phyloP scores from a whole-genome alignment of 2,888 invertebrate species.

The Drosophila nr. perissopoda region DNA sequence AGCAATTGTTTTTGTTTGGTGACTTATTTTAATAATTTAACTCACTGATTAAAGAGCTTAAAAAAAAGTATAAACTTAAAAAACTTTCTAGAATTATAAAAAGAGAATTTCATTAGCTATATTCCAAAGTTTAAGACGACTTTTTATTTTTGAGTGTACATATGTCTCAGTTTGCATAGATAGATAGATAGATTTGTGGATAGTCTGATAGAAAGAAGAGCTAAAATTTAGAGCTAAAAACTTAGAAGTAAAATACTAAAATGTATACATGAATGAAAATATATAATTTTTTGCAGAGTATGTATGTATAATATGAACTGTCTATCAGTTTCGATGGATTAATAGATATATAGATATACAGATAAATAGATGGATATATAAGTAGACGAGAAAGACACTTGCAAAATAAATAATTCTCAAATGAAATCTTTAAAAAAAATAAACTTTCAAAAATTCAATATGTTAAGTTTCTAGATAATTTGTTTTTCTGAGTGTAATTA shows the following conservation, averaged over 20 bases:
- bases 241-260: not conserved
- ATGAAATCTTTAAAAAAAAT: not conserved
- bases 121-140: too few relatives aligned
- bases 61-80: too few relatives aligned
- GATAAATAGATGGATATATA: not conserved
- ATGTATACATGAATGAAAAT: not conserved
- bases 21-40: not conserved
- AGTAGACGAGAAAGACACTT: not conserved
- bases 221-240: not conserved
- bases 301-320: not conserved
- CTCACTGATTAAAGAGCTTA: not conserved
- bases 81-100: too few relatives aligned
- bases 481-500: not conserved
- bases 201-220: not conserved
- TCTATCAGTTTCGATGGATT: not conserved
- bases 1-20: not conserved
- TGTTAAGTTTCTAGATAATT: too few relatives aligned
- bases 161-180: too few relatives aligned
- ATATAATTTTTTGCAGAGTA: rapidly evolving
- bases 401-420: not conserved
- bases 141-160: too few relatives aligned
- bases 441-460: not conserved
- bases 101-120: too few relatives aligned
- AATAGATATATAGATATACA: not conserved
- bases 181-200: not conserved